A percentile compares a stretch with the other conserved stretches of the same genome.
Conservation (phyloP, 2,888 invertebrate species). For the Macrosiphum euphorbiae region DNA sequence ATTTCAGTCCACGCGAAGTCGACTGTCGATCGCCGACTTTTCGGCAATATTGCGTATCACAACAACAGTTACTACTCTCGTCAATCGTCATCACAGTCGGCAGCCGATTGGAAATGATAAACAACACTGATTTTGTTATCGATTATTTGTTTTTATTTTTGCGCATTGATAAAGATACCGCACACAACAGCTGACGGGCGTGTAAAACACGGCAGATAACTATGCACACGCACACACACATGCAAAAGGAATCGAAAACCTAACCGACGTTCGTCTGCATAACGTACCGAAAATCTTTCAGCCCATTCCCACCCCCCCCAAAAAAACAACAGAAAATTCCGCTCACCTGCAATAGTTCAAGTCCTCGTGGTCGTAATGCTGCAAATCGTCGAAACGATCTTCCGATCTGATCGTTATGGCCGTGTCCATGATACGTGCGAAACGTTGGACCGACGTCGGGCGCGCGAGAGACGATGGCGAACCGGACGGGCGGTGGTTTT, state of each 20-base stretch:
- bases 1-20: neutral
- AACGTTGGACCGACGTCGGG: neutral
- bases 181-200: constrained; percentile 61
- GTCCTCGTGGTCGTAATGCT: constrained; percentile 68
- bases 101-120: neutral
- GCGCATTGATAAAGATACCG: constrained; percentile 7
- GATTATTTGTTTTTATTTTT: constrained; percentile 16
- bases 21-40: neutral
- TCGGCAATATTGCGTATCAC: neutral
- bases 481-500: neutral
- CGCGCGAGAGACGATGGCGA: neutral
- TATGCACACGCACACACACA: neutral
- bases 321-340: neutral
- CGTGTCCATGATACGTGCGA: constrained; percentile 52
- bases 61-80: too few relatives aligned
- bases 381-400: constrained; percentile 68
- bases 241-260: neutral
- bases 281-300: neutral
- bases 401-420: constrained; percentile 67
- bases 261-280: neutral
- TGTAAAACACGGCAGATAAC: neutral
- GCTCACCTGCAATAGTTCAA: constrained; percentile 61
- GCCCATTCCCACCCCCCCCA: neutral
- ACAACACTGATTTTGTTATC: neutral
- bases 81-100: neutral